Base-by-base conservation (phyloP, 2,113 vertebrate species). In the Boulengeromyrus knoepffleri region DNA sequence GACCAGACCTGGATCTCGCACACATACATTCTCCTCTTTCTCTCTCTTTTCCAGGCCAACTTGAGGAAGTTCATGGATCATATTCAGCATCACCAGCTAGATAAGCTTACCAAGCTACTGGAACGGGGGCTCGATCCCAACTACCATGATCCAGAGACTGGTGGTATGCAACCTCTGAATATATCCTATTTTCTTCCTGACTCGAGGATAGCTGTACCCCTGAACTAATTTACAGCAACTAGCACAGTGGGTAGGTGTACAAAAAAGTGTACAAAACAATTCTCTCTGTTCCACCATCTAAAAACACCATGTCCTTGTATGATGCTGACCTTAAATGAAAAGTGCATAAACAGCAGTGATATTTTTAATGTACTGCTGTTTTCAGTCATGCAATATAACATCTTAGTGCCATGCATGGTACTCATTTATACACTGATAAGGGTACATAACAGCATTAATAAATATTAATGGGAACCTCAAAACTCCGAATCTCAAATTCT, bases 71-170 rank as follows among this genome's bases (percentile, higher is more conserved):
- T 97, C 91, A 98, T 99, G 97, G 98, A 99, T 90, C 95, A 97
- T 5, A 91, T 99, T 52, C 98, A 97, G 50, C 97, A 98, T 1
- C 95, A 95, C 24, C 96, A 97, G 17, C 94, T 97, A 93, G 98
- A 99, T 91, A 99, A 99, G 92, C 92, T 98, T 49, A 92, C 92
- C 3, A 99, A 97, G 95, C 94, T 99, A 96, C 89, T 99, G 93
- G 98, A 99, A 53, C 95, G 97, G 91, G 98, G 98, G 88, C 94
- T 99, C 89, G 98, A 99, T 90, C 98, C 98, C 10, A 99, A 99
- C 91, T 99, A 97, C 92, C 98, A 99, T 0, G 98, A 99, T 91
- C 90, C 96, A 2, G 98, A 99, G 21, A 98, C 93, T 0, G 98
- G 98, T 92, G 98, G 98, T 99, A 92, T 92, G 94, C 93, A 31